Conservation (phyloP, 2,797 vertebrate genomes). For the Anguilla megastoma region DNA sequence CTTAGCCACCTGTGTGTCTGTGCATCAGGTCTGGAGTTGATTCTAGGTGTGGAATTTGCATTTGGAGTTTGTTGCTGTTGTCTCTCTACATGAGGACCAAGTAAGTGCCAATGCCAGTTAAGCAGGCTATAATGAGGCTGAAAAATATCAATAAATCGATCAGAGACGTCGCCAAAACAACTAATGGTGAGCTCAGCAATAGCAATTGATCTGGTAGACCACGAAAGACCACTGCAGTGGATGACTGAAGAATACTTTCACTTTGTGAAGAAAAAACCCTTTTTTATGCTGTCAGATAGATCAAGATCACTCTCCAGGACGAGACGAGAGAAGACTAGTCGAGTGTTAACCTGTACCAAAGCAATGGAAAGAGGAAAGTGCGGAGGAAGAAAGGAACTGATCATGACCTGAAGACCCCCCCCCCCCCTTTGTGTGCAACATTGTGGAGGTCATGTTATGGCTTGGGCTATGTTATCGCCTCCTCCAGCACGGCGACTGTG, state of each 20-base stretch:
- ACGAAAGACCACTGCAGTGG: background rate
- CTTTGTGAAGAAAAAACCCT: background rate
- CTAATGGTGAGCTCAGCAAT: background rate
- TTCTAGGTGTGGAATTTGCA: no score
- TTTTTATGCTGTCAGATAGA: background rate
- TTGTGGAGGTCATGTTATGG: no score
- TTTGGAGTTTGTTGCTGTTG: background rate
- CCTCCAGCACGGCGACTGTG: background rate
- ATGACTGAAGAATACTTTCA: background rate
- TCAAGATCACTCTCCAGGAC: background rate
- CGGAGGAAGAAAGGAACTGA: no score
- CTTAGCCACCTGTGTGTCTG: no score
- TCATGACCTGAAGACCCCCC: no score
- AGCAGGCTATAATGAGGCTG: background rate
- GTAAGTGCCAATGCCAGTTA: no score
- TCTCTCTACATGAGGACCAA: background rate
- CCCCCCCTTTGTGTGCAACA: no score
- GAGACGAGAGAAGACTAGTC: background rate
- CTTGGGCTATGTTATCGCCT: no score
- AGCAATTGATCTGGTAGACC: background rate
- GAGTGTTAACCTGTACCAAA: no score
- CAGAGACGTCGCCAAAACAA: background rate
- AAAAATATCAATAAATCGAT: background rate
- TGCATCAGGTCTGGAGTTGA: no score
- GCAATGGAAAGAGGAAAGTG: no score